Evolutionary conservation across 1,140 invertebrate genomes (phyloP).

Genomic region (Bombus ignitus): DNA sequence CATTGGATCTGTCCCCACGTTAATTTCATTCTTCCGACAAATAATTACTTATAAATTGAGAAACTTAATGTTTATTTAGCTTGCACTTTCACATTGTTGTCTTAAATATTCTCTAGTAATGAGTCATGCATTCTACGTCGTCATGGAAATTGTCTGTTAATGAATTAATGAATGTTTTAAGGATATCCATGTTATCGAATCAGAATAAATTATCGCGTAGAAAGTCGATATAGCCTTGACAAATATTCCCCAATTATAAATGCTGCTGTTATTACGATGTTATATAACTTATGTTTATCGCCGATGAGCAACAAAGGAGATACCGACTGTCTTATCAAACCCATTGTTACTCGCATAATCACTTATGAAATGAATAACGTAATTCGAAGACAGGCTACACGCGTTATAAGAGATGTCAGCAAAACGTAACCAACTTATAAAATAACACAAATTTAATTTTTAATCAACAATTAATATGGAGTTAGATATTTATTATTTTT

Average conservation of each 20-base stretch:
- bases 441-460: conserved; percentile 1
- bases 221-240: conserved; percentile 46
- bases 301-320: conserved; percentile 48
- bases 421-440: not conserved
- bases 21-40: not conserved
- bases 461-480: not conserved
- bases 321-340: conserved; percentile 52
- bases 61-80: not conserved
- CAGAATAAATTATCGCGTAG: not conserved
- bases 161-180: conserved; percentile 21
- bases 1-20: not conserved
- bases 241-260: conserved; percentile 53
- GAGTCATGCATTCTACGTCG: not conserved
- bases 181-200: not conserved
- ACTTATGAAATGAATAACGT: conserved; percentile 58
- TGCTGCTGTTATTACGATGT: conserved; percentile 40
- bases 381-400: conserved; percentile 42
- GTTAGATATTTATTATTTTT: too few species aligned
- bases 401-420: not conserved
- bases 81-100: not conserved
- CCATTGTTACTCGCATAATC: conserved; percentile 67
- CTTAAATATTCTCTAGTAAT: not conserved
- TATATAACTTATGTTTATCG: conserved; percentile 57
- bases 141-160: conserved; percentile 10
- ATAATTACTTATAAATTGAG: not conserved